phyloP scores from a whole-genome alignment of 23 tunicate genomes.

The Trididemnum nubilum region DNA sequence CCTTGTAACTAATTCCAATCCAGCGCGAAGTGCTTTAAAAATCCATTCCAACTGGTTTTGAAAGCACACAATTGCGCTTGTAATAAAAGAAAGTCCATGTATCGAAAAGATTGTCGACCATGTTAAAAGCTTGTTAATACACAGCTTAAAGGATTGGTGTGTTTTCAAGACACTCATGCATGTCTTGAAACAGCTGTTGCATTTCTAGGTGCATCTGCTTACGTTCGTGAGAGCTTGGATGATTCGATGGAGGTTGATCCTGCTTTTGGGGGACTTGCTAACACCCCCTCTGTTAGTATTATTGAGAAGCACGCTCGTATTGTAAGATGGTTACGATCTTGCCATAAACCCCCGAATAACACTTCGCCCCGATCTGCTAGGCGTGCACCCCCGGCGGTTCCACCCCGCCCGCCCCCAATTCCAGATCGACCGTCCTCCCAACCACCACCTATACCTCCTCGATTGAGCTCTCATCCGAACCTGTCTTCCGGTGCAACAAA shows the following conservation, averaged over 20 bases:
- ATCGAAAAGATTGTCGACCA: too few relatives aligned
- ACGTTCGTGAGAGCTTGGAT: slow-evolving; percentile 87
- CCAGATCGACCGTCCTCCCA: neutral
- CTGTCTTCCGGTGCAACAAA: slow-evolving; percentile 31
- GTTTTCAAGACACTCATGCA: too few relatives aligned
- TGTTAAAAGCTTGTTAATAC: too few relatives aligned
- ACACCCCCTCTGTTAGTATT: slow-evolving; percentile 76
- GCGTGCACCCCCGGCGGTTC: slow-evolving; percentile 12
- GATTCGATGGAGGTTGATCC: slow-evolving; percentile 81
- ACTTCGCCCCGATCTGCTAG: slow-evolving; percentile 45
- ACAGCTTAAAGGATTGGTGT: too few relatives aligned
- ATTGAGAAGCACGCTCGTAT: slow-evolving; percentile 93
- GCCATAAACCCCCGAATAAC: slow-evolving; percentile 52
- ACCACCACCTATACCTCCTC: slow-evolving; percentile 72
- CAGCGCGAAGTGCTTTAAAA: too few relatives aligned
- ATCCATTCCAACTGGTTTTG: too few relatives aligned
- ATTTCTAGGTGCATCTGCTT: slow-evolving; percentile 87
- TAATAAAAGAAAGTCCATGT: too few relatives aligned
- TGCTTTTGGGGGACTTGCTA: slow-evolving; percentile 41
- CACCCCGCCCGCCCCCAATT: neutral
- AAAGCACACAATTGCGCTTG: too few relatives aligned
- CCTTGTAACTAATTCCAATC: too few relatives aligned
- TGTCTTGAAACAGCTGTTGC: too few relatives aligned
- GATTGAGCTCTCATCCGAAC: slow-evolving; percentile 1
- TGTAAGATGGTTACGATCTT: slow-evolving; percentile 79